phyloP scores from a whole-genome alignment of 2,888 invertebrate species.

The Gortyna flavago region DNA sequence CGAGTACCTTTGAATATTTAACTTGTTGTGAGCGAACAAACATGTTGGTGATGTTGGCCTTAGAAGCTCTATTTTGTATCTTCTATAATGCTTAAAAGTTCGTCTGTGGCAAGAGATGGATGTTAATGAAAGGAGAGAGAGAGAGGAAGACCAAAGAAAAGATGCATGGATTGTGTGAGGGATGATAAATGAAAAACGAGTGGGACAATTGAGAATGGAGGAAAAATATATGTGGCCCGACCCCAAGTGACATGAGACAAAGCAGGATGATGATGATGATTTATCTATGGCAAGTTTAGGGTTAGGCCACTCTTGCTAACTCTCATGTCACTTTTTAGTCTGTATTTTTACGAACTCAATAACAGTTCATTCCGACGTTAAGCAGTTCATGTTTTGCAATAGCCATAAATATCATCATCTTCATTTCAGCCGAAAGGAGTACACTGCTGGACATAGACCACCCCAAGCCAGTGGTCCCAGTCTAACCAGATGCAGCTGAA shows the following conservation, averaged over 20 bases:
- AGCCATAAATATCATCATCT: too few relatives aligned
- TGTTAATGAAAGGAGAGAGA: not conserved
- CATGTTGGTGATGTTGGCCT: constrained; percentile 15
- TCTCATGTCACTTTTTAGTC: too few relatives aligned
- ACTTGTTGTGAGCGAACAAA: constrained; percentile 31
- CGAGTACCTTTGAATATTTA: constrained; percentile 51
- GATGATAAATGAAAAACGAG: not conserved
- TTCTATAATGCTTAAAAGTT: not conserved
- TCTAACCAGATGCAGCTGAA: too few relatives aligned
- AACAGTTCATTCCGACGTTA: too few relatives aligned
- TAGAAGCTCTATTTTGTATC: not conserved
- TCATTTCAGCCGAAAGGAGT: too few relatives aligned
- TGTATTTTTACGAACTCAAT: too few relatives aligned
- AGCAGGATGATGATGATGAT: not conserved
- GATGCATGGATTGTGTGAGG: not conserved
- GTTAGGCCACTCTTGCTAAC: too few relatives aligned
- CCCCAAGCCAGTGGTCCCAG: too few relatives aligned
- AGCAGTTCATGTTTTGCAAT: too few relatives aligned
- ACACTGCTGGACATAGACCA: too few relatives aligned
- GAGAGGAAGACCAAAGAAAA: not conserved
- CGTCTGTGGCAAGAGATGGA: not conserved
- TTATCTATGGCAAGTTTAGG: not conserved
- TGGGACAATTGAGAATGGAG: rapidly evolving
- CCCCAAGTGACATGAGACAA: not conserved
- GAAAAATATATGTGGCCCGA: not conserved